Percentiles rank a stretch among this genome's conserved stretches.
These are phyloP conservation scores for Pachypeltis micranthus DNA, from an alignment of 1,140 invertebrate genomes.

Conservation along the genomic window DNA sequence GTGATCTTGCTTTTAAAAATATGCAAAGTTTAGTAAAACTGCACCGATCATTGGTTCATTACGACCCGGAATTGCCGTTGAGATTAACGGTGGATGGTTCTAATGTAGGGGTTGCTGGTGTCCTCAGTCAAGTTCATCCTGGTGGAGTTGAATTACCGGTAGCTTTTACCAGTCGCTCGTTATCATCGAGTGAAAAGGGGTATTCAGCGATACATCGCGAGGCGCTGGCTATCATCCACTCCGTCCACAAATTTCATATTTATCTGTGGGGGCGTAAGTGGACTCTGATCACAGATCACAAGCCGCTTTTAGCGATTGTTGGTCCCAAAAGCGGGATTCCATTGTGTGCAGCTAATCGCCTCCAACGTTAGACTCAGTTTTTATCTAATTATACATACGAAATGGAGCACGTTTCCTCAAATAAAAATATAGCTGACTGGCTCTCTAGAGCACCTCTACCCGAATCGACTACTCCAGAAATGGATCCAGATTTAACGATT, in stretches of 20 bases:
- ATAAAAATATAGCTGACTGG: conserved; percentile 1
- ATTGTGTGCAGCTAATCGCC: conserved; percentile 27
- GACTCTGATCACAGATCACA: conserved; percentile 36
- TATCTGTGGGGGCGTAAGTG: conserved; percentile 35
- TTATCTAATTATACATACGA: conserved; percentile 29
- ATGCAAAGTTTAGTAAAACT: not conserved
- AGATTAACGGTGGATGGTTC: not conserved
- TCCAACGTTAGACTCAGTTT: conserved; percentile 32
- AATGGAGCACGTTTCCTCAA: not conserved
- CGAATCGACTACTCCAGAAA: not conserved
- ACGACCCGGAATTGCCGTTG: not conserved
- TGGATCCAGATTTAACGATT: not conserved
- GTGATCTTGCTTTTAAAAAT: not conserved
- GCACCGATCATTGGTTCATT: not conserved
- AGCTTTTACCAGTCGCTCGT: not conserved
- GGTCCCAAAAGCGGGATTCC: conserved; percentile 30
- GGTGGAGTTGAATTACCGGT: not conserved
- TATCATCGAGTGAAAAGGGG: not conserved
- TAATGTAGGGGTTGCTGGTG: not conserved
- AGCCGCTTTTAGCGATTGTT: conserved; percentile 37
- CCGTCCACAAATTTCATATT: conserved; percentile 22
- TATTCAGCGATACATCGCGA: conserved; percentile 35
- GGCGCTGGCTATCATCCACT: conserved; percentile 29
- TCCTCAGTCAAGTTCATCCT: not conserved
- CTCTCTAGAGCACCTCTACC: not conserved